Conservation (phyloP, 1,140 invertebrate species). For the Drosophila murphyi region DNA sequence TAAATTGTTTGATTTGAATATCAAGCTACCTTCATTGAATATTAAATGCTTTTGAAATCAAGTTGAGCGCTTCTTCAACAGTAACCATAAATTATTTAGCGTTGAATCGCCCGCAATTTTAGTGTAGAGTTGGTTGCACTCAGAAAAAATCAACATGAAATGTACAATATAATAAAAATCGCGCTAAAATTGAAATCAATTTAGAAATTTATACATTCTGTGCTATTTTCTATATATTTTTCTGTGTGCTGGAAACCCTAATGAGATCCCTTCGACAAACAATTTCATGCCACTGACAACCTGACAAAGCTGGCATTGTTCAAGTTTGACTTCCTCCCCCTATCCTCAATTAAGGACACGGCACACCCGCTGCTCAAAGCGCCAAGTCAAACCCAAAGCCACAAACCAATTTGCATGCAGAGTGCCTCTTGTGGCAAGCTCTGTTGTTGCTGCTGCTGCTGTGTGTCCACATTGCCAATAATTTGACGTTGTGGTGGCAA, state of each 20-base stretch:
- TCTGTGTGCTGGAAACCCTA: conserved; percentile 1
- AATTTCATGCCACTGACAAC: conserved; percentile 10
- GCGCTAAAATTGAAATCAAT: too few relatives aligned
- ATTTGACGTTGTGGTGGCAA: conserved; percentile 51
- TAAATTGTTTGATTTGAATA: too few relatives aligned
- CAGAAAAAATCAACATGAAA: too few relatives aligned
- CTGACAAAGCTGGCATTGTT: conserved; percentile 11
- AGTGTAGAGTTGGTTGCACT: too few relatives aligned
- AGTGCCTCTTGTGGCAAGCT: neutral
- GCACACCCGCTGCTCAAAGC: neutral
- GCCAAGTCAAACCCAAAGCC: neutral
- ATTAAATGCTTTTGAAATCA: too few relatives aligned
- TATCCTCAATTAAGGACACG: neutral
- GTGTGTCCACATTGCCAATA: conserved; percentile 29
- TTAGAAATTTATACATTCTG: too few relatives aligned
- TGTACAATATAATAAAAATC: too few relatives aligned
- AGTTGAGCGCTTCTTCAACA: too few relatives aligned
- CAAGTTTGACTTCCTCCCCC: neutral
- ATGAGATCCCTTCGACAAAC: conserved; percentile 40
- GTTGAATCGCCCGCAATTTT: too few relatives aligned
- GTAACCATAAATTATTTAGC: too few relatives aligned
- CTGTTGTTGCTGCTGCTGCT: neutral
- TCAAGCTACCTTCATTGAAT: too few relatives aligned
- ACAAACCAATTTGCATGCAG: conserved; percentile 19
- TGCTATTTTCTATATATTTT: neutral